Base-by-base conservation (phyloP, 2,888 invertebrate species). In the Cephus sareptanus region DNA sequence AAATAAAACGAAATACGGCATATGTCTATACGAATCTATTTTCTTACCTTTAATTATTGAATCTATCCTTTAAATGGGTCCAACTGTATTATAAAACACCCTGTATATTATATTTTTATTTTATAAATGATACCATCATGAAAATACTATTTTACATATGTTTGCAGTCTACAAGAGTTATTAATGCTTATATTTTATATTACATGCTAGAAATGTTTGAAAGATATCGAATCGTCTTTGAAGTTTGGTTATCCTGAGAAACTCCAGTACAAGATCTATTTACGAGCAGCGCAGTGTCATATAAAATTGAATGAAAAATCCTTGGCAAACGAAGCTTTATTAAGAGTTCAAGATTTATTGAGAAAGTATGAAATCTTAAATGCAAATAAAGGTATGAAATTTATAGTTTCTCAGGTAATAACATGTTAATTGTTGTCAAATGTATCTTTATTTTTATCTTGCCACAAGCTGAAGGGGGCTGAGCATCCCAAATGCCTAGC, bases 261-360 rank as follows among this genome's bases (percentile, higher is more conserved):
- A 78, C 92, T 94, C 75, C 91, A 91, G 40, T 94, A 94, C 85
- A 97, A 96, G 91, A 91, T 97, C 77, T 92, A 94, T 76, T 90
- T 95, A 31, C 93, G 96, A 34, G 92, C 93, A 83, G 94, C 94
- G 0, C 94, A 95, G 84, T 96, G 96, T 89, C 93, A 93, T 82
- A 91, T 93, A 31, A 93, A 94, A 86, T 87, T 95, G 75, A 90
- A 92, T 1, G 89, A 92, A 68, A 87, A 84, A 68, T 87, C 89
- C 1, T 88, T 91, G 31, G 94, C 94, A 0, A 80, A 88, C 34
- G 80, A 85, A 11, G 88, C 86, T 74, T 35, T 89, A 33, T 74
- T 73, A 35, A 77, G 84, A 79, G 76, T 87, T 73, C 79, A 80
- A 13, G 80, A 83, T 35, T 77, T 78, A 37, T 71, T 87, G 33